These are phyloP conservation scores for Epinephelus lanceolatus DNA, from an alignment of 2,113 vertebrate genomes.

Conservation along the genomic window DNA sequence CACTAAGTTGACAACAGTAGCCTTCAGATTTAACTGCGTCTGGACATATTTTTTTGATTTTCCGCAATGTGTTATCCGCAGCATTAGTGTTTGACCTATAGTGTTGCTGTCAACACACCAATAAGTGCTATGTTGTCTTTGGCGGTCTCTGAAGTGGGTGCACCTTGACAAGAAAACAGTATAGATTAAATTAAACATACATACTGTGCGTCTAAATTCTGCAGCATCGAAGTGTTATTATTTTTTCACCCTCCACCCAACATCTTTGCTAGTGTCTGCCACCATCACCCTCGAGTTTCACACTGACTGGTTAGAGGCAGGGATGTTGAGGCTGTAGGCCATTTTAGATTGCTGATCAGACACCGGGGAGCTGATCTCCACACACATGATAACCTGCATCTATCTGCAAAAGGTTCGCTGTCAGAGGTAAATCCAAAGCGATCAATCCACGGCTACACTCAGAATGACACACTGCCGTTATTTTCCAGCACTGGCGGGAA, in stretches of 20 bases:
- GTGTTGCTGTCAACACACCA: constrained; percentile 18
- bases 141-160: constrained; percentile 12
- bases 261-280: background rate
- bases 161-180: constrained; percentile 14
- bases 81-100: constrained; percentile 10
- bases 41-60: constrained; percentile 18
- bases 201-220: background rate
- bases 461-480: constrained; percentile 32
- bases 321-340: constrained; percentile 9
- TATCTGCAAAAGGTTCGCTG: constrained; percentile 41
- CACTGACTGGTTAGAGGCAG: background rate
- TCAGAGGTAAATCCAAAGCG: constrained; percentile 29
- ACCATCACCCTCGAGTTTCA: background rate
- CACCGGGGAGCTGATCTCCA: background rate
- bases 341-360: constrained; percentile 43
- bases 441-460: constrained; percentile 38
- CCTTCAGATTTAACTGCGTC: constrained; percentile 11
- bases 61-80: background rate
- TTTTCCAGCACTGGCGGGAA: constrained; percentile 13
- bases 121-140: constrained; percentile 20
- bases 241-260: background rate
- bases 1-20: background rate
- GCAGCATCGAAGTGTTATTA: background rate
- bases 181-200: constrained; percentile 17
- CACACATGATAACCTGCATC: constrained; percentile 20